Evolutionary conservation across 2,113 vertebrate genomes (phyloP), one percentile per base, ranked within the genome.

Genomic region (Corythornis vintsioides): DNA sequence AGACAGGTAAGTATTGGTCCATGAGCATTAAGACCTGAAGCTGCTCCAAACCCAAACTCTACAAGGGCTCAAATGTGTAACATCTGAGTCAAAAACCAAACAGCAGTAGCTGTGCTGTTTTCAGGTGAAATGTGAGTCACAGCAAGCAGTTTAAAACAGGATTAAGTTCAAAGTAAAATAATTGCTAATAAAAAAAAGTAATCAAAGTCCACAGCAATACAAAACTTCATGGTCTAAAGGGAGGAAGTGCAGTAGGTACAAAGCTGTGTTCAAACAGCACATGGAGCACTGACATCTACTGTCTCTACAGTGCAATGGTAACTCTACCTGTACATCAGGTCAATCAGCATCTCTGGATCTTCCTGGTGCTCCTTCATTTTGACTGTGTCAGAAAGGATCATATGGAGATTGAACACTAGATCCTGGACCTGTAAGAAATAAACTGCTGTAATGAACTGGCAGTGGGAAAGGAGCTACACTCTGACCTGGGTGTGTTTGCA

Each of bases 341-440:
- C 99, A 92, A 99, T 99, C 83, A 99, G 97, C 99, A 99, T 99
- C 96, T 99, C 99, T 52, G 99, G 99, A 92, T 99, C 99, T 92
- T 99, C 99, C 87, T 99, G 99, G 91, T 99, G 99, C 81, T 99
- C 99, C 97, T 99, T 99, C 99, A 99, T 99, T 97, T 99, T 99
- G 63, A 99, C 99, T 6, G 99, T 99, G 96, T 99, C 99, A 3
- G 99, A 99, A 16, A 99, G 98, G 96, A 99, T 99, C 99, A 99
- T 99, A 79, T 99, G 99, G 80, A 99, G 98, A 95, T 99, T 99
- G 95, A 99, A 99, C 61, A 99, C 99, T 57, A 99, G 97, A 96
- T 99, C 99, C 89, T 99, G 99, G 61, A 99, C 99, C 99, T 99
- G 94, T 64, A 94, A 96, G 69, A 75, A 63, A 75, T 0, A 75